A percentile compares a stretch with the other conserved stretches of the same genome.
These are phyloP conservation scores for Petrolisthes cinctipes DNA, from an alignment of 2,888 invertebrate species.

Conservation along the genomic window DNA sequence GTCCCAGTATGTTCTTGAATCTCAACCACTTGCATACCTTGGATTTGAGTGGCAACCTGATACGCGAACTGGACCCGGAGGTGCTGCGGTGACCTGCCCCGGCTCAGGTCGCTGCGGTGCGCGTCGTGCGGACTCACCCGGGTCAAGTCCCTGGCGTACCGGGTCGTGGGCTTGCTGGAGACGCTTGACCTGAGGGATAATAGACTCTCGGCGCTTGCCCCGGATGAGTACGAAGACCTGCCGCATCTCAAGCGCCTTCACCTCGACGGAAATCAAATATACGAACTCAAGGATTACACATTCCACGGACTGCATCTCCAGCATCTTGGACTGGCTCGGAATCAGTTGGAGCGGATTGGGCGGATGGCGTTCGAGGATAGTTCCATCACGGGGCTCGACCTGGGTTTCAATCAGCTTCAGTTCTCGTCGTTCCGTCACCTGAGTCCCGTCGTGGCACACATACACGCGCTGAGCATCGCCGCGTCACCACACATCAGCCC, in stretches of 20 bases:
- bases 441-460: slow-evolving; percentile 53
- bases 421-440: slow-evolving; percentile 60
- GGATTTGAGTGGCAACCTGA: slow-evolving; percentile 82
- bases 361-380: slow-evolving; percentile 61
- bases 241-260: slow-evolving; percentile 46
- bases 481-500: slow-evolving; percentile 50
- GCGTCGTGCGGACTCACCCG: slow-evolving; percentile 80
- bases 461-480: slow-evolving; percentile 55
- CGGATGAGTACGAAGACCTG: slow-evolving; percentile 60
- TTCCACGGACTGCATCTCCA: slow-evolving; percentile 54
- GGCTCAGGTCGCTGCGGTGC: slow-evolving; percentile 80
- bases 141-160: slow-evolving; percentile 84
- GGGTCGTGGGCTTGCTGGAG: slow-evolving; percentile 67
- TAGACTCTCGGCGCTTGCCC: slow-evolving; percentile 56
- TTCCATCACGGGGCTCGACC: slow-evolving; percentile 49
- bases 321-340: slow-evolving; percentile 55
- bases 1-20: slow-evolving; percentile 78
- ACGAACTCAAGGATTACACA: slow-evolving; percentile 58
- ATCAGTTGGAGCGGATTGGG: slow-evolving; percentile 55
- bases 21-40: slow-evolving; percentile 79
- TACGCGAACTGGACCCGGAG: slow-evolving; percentile 82
- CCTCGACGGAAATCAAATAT: slow-evolving; percentile 60
- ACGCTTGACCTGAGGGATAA: slow-evolving; percentile 66
- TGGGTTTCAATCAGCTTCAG: slow-evolving; percentile 52
- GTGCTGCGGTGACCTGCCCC: slow-evolving; percentile 74